Percentiles rank a stretch among this genome's conserved stretches.
Conservation (phyloP, 2,888 invertebrate species). For the Thymelicus acteon region DNA sequence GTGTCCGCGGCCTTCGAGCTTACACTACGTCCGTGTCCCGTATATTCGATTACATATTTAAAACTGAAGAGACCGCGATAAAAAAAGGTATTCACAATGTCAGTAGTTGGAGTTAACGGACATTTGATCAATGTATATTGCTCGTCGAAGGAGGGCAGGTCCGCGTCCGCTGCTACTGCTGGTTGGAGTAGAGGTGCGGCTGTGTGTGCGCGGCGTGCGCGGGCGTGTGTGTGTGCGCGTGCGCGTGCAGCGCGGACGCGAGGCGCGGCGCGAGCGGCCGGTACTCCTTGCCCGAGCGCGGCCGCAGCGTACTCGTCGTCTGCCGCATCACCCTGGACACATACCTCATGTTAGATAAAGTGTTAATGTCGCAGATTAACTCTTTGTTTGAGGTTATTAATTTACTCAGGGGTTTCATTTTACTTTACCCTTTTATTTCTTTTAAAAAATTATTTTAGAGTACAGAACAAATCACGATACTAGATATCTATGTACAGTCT, state of each 20-base stretch:
- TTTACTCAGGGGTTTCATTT: too few species aligned
- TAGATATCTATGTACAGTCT: too few species aligned
- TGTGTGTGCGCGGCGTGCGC: conserved; percentile 21
- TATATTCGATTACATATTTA: neutral
- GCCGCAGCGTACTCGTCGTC: conserved; percentile 88
- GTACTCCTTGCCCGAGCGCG: conserved; percentile 94
- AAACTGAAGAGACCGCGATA: too few species aligned
- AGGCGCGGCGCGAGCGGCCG: conserved; percentile 78
- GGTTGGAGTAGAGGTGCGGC: conserved; percentile 53
- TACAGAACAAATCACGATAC: too few species aligned
- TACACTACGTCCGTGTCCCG: neutral
- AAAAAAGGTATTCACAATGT: too few species aligned
- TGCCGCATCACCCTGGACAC: conserved; percentile 62
- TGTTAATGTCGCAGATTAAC: too few species aligned
- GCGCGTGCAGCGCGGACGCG: conserved; percentile 39
- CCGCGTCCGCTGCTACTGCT: conserved; percentile 50
- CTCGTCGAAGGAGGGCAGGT: conserved; percentile 21
- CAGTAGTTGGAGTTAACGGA: too few species aligned
- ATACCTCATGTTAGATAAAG: neutral
- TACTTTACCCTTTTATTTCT: too few species aligned
- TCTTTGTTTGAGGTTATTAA: too few species aligned
- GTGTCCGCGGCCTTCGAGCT: neutral
- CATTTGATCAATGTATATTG: conserved; percentile 10
- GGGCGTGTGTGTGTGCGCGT: conserved; percentile 13
- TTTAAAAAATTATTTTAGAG: too few species aligned